phyloP scores from a whole-genome alignment of 1,140 invertebrate species.

The Cydia pomonella region DNA sequence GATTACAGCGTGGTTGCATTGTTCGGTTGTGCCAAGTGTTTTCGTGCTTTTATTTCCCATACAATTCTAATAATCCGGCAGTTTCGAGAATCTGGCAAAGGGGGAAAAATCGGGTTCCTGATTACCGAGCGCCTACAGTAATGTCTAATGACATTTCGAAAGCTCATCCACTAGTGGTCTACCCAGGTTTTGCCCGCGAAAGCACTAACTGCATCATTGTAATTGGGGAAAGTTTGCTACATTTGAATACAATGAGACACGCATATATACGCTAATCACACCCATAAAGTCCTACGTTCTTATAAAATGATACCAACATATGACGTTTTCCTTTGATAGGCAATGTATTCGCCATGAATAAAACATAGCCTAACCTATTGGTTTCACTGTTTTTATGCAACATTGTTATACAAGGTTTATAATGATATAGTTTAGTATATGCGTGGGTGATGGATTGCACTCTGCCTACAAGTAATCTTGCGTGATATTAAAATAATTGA shows the following conservation, averaged over 20 bases:
- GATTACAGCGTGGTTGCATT: too few species aligned
- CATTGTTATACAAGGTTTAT: slow-evolving; percentile 44
- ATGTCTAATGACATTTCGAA: slow-evolving; percentile 40
- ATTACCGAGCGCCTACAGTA: too few species aligned
- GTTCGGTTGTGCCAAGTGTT: too few species aligned
- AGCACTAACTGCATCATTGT: slow-evolving; percentile 49
- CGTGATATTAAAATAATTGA: slow-evolving; percentile 31
- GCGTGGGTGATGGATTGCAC: slow-evolving; percentile 47
- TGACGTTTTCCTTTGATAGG: neutral
- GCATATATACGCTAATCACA: slow-evolving; percentile 32
- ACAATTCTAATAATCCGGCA: too few species aligned
- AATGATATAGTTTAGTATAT: slow-evolving; percentile 49
- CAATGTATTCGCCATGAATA: slow-evolving; percentile 54
- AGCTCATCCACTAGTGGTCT: slow-evolving; percentile 41
- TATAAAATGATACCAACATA: neutral
- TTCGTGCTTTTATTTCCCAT: too few species aligned
- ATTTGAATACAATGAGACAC: slow-evolving; percentile 69
- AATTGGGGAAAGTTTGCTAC: slow-evolving; percentile 64
- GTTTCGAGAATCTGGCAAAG: too few species aligned
- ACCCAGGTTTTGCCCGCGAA: slow-evolving; percentile 47
- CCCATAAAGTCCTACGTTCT: slow-evolving; percentile 4
- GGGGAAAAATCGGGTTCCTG: too few species aligned
- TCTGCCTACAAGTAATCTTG: slow-evolving; percentile 7
- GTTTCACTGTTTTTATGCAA: slow-evolving; percentile 63
- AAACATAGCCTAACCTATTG: slow-evolving; percentile 50